Evolutionary conservation across 2,113 vertebrate species (phyloP), one percentile per base, ranked within the genome.

Genomic region (Dinomys branickii): DNA sequence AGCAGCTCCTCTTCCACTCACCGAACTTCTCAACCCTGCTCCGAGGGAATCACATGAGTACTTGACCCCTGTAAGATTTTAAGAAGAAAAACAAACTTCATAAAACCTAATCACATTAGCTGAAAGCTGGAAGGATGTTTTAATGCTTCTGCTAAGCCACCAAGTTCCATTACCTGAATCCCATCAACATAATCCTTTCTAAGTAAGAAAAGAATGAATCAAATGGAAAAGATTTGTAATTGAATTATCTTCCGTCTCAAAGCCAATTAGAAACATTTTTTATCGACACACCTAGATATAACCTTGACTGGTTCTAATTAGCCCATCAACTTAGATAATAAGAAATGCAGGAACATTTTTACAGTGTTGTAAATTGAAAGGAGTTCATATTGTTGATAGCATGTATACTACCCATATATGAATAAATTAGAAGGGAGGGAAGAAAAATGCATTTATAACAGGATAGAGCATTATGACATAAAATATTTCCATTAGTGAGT

Each of bases 21-120:
- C 97, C 96, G 96, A 98, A 89, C 86, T 97, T 98, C 96, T 98
- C 96, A 98, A 61, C 75, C 30, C 88, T 97, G 85, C 80, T 98
- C 67, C 86, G 94, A 98, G 85, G 71, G 97, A 98, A 98, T 98
- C 98, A 98, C 97, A 98, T 98, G 98, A 98, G 71, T 97, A 98
- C 97, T 99, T 98, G 98, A 98, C 97, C 98, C 98, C 97, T 96
- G 94, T 97, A 98, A 98, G 98, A 98, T 98, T 98, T 98, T 98
- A 98, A 99, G 98, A 98, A 98, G 99, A 99, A 99, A 99, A 99
- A 98, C 99, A 99, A 99, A 99, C 98, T 99, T 99, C 98, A 99
- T 99, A 99, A 99, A 99, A 98, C 98, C 98, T 99, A 99, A 99
- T 99, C 99, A 99, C 98, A 99, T 99, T 99, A 99, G 98, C 98